Base-by-base conservation (phyloP, 2,888 invertebrate species). In the Willowsia nigromaculata region DNA sequence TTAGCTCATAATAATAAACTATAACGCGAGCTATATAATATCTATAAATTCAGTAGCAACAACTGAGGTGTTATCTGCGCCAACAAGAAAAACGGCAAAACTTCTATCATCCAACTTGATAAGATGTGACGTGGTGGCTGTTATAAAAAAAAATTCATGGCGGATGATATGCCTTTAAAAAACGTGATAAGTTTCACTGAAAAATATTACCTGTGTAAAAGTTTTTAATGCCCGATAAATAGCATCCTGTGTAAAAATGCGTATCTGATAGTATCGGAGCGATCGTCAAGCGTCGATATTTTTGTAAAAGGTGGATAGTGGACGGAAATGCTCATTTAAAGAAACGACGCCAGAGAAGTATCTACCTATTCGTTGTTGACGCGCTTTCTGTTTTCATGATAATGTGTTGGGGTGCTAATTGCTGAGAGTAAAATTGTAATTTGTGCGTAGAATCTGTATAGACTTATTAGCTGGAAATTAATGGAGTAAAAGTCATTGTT, bases 181-280 rank as follows among this genome's bases (percentile, higher is more conserved):
- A 25, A 71, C 40, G 43, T 43, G 71, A 71, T 71, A 71, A 40
- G 71, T 9, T 37, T 37, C 9, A 43, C 71, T 71, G 43, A 71
- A n/a, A n/a, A n/a, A n/a, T n/a, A 71, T 71, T 25, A 71, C 71
- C 43, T 71, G 71, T 71, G 71, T 11, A 71, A 71, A 40, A 62
- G 15, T 22, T 68, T 71, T 71, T 71, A 71, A 30, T 62, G 62
- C 30, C 59, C 59, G 59, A 59, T 59, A 59, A 59, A 27, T 27
- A 59, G 1, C 11, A 7, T 59, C 59, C 27, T 1, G 18, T 27
- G 59, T 22, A 1, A 53, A 2, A 3, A 15, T 15, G 18, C 11
- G 18, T 30, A 62, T 30, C 59, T 9, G 0, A 62, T 18, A n/a
- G 5, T 30, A 30, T 30, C 30, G 13, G 4, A 2, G 30, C 9